A percentile compares a stretch with the other conserved stretches of the same genome.
phyloP scores from a whole-genome alignment of 2,113 vertebrate genomes.

The Balaenoptera acutorostrata region DNA sequence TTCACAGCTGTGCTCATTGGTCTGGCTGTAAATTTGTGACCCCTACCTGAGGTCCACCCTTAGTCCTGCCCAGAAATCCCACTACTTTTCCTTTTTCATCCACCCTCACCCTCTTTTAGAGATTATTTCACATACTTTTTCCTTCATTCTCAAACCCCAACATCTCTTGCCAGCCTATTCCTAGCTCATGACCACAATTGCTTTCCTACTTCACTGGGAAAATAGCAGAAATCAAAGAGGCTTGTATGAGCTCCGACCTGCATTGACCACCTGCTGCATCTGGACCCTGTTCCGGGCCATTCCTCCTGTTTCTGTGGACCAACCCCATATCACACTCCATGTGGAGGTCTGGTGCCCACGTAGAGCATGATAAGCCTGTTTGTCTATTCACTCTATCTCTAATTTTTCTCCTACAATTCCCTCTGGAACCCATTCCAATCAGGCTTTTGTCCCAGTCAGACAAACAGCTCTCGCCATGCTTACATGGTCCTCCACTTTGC shows the following conservation, averaged over 20 bases:
- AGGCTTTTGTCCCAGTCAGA: neutral
- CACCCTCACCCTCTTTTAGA: neutral
- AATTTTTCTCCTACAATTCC: neutral
- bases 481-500: neutral
- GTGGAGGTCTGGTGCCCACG: neutral
- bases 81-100: neutral
- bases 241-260: rapidly evolving
- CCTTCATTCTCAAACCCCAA: neutral
- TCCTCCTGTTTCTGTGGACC: neutral
- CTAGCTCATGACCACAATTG: neutral
- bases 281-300: neutral
- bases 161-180: neutral
- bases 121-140: neutral
- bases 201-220: neutral
- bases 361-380: neutral
- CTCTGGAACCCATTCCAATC: neutral
- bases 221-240: neutral
- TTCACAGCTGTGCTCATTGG: neutral
- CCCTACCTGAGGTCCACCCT: neutral
- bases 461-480: neutral
- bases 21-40: neutral
- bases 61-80: neutral
- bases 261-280: neutral
- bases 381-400: neutral
- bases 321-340: neutral